Evolutionary conservation across 2,888 invertebrate species (phyloP).

Genomic region (Melipona bicolor): DNA sequence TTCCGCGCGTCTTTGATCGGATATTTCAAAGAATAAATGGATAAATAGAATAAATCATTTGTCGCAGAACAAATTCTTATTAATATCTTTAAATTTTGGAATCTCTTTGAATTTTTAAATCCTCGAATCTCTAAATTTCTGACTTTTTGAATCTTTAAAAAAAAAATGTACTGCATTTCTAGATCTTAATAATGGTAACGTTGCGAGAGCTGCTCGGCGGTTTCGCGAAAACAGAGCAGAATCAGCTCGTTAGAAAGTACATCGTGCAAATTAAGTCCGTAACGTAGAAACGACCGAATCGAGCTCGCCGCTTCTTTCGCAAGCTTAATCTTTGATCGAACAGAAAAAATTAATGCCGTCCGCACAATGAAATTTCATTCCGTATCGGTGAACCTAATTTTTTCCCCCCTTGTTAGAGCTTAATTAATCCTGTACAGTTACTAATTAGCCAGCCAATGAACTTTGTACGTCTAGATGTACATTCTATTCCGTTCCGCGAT

Average conservation of each 20-base stretch:
- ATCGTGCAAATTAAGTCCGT: conserved; percentile 30
- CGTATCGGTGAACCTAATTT: conserved; percentile 35
- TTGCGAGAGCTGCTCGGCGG: neutral
- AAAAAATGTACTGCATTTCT: too few relatives aligned
- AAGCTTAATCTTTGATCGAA: conserved; percentile 34
- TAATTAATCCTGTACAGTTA: conserved; percentile 49
- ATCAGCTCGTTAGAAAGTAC: conserved; percentile 49
- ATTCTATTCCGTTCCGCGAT: neutral
- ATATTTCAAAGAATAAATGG: too few relatives aligned
- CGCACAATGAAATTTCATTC: conserved; percentile 29
- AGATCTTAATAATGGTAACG: neutral
- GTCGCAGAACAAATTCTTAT: too few relatives aligned
- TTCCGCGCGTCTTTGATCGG: too few relatives aligned
- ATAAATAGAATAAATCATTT: too few relatives aligned
- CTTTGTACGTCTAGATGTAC: neutral
- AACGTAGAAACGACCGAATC: conserved; percentile 45
- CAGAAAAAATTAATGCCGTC: conserved; percentile 28
- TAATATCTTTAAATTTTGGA: too few relatives aligned
- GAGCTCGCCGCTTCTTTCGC: conserved; percentile 27
- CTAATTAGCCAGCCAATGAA: conserved; percentile 42
- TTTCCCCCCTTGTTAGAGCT: neutral
- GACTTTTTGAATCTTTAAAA: too few relatives aligned
- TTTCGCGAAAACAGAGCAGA: conserved; percentile 37
- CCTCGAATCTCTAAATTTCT: too few relatives aligned
- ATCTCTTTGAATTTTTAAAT: too few relatives aligned